A percentile compares a stretch with the other conserved stretches of the same genome.
phyloP scores from a whole-genome alignment of 2,113 vertebrate genomes.

The Regulus satrapa region DNA sequence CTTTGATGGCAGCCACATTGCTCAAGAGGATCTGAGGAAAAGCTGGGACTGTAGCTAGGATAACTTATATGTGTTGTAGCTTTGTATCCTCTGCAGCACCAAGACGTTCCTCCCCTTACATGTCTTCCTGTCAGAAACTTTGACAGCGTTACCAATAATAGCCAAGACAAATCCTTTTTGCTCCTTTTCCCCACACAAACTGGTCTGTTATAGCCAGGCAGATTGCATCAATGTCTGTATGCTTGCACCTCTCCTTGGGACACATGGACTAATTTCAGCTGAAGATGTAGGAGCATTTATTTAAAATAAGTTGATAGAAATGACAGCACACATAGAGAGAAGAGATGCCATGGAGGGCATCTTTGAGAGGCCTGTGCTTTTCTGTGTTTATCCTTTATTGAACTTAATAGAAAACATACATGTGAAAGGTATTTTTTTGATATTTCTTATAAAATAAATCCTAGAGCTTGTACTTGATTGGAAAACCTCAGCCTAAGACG shows the following conservation, averaged over 20 bases:
- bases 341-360: background rate
- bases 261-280: background rate
- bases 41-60: background rate
- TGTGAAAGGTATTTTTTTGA: background rate
- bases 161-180: background rate
- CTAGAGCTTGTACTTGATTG: fast-evolving
- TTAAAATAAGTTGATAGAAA: background rate
- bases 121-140: background rate
- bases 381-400: background rate
- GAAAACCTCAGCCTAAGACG: background rate
- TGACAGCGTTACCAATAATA: background rate
- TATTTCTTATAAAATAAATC: background rate
- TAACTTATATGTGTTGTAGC: fast-evolving
- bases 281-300: background rate
- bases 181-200: background rate
- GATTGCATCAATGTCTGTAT: background rate
- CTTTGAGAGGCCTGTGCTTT: background rate
- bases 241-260: background rate
- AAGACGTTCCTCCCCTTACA: background rate
- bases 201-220: background rate
- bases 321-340: background rate
- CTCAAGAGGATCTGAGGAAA: background rate
- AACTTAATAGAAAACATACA: background rate
- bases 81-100: background rate
- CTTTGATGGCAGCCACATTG: background rate